Percentiles rank a stretch among this genome's conserved stretches.
Conservation (phyloP, 1,140 invertebrate species). For the Bacillus rossius region DNA sequence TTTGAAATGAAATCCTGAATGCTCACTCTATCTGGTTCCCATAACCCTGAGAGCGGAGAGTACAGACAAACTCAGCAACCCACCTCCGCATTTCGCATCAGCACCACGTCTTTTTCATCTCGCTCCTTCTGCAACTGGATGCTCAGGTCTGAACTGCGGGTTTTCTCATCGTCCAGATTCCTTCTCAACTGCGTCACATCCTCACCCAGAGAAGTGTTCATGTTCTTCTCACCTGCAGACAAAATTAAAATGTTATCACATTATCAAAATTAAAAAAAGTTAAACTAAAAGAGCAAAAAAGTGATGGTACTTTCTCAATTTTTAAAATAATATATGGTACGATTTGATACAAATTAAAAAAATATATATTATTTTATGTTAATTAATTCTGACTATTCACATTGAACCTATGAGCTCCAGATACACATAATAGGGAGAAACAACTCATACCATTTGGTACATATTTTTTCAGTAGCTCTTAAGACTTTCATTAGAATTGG, state of each 20-base stretch:
- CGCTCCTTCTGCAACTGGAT: conserved; percentile 46
- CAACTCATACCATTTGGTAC: too few relatives aligned
- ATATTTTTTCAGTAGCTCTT: too few relatives aligned
- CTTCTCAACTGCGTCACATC: conserved; percentile 5
- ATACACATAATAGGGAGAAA: too few relatives aligned
- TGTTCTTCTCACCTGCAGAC: conserved; percentile 4
- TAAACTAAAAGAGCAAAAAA: neutral
- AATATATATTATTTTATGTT: too few relatives aligned
- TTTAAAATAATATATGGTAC: too few relatives aligned
- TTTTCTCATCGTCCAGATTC: conserved; percentile 7
- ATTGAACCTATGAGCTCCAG: too few relatives aligned
- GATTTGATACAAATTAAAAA: too few relatives aligned
- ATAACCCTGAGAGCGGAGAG: too few relatives aligned
- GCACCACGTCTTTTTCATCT: conserved; percentile 67
- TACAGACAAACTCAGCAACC: conserved; percentile 37
- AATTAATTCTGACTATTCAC: too few relatives aligned
- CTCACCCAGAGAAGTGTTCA: conserved; percentile 5
- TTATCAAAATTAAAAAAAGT: neutral
- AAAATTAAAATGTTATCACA: conserved; percentile 10
- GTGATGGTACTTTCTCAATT: neutral
- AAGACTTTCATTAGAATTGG: too few relatives aligned
- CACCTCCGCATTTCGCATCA: conserved; percentile 75
- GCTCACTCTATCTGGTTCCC: too few relatives aligned
- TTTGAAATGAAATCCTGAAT: too few relatives aligned
- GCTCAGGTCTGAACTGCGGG: neutral